Conservation (phyloP, 2,888 invertebrate genomes). For the Molorchus minor region DNA sequence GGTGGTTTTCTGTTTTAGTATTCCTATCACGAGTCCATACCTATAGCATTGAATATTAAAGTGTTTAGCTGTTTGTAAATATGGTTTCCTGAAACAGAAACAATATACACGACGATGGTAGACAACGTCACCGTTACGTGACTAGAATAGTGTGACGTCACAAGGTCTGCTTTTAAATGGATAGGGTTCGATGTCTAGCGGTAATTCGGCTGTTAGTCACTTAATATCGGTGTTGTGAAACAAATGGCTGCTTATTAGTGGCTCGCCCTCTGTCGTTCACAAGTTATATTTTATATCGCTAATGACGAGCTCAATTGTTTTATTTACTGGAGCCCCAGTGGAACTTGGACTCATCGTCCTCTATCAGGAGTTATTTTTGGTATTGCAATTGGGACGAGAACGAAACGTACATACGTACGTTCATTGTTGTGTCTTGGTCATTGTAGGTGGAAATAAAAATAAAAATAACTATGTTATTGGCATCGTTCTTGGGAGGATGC, state of each 20-base stretch:
- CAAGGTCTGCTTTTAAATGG: constrained; percentile 40
- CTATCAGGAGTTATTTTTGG: constrained; percentile 7
- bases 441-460: constrained; percentile 23
- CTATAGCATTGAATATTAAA: constrained; percentile 20
- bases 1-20: no score
- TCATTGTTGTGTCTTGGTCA: constrained; percentile 12
- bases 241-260: neutral
- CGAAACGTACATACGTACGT: constrained; percentile 4
- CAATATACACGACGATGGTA: constrained; percentile 29
- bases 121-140: constrained; percentile 46
- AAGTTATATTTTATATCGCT: neutral
- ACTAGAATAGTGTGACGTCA: constrained; percentile 46
- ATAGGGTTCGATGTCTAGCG: constrained; percentile 18
- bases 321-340: neutral
- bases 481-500: neutral
- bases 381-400: constrained; percentile 15
- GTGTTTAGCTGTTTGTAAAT: constrained; percentile 22
- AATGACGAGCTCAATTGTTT: constrained; percentile 4
- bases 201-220: constrained; percentile 21
- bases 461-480: constrained; percentile 20
- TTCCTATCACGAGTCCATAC: constrained; percentile 6
- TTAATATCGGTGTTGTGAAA: constrained; percentile 10
- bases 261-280: neutral
- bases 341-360: constrained; percentile 7
- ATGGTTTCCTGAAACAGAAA: constrained; percentile 28